phyloP scores from a whole-genome alignment of 2,797 vertebrate species.

The Pteronotus mesoamericanus region DNA sequence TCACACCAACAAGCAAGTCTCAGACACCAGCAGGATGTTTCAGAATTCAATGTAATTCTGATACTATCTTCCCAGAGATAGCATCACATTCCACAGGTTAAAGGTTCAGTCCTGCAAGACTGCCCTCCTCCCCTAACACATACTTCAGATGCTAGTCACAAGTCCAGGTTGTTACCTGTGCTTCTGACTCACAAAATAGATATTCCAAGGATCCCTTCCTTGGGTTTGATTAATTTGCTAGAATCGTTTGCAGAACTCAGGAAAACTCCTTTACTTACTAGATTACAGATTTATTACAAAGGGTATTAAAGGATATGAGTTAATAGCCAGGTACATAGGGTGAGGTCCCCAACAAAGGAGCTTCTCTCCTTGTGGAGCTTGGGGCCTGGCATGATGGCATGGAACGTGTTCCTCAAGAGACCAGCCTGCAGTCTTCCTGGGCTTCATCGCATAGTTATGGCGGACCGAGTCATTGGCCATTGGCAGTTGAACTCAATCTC shows the following conservation, averaged over 20 bases:
- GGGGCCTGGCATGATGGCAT: background rate
- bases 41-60: background rate
- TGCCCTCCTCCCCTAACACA: background rate
- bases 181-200: background rate
- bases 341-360: background rate
- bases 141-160: background rate
- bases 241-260: background rate
- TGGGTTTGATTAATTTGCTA: background rate
- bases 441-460: background rate
- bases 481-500: background rate
- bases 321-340: background rate
- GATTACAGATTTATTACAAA: background rate
- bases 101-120: background rate
- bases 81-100: background rate
- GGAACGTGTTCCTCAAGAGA: background rate
- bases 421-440: background rate
- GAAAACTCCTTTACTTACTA: background rate
- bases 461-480: background rate
- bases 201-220: background rate
- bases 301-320: background rate
- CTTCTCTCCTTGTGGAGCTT: background rate
- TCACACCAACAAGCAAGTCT: background rate
- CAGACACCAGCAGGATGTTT: background rate
- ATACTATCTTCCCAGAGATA: background rate
- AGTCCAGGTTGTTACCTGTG: background rate